Conservation (phyloP, 37 sponge, comb jelly and placozoan genomes). For the Aplysina aerophoba region DNA sequence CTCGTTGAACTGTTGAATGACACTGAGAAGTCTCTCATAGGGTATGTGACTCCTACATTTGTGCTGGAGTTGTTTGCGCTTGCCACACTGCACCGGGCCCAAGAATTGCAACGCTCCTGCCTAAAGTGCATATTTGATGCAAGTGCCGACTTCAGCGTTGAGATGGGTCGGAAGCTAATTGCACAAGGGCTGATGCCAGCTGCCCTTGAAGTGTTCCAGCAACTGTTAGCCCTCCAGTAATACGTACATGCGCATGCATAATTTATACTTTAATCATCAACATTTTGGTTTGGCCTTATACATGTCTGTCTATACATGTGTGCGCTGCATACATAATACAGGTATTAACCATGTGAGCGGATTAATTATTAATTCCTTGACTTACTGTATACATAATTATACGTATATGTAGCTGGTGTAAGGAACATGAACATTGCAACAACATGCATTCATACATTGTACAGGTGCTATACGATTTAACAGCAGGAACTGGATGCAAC, state of each 20-base stretch:
- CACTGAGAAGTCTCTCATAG: not conserved
- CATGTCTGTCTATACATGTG: not conserved
- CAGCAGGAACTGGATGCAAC: too few species aligned
- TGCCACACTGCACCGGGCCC: not conserved
- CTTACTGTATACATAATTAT: too few species aligned
- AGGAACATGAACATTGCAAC: too few species aligned
- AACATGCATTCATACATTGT: too few species aligned
- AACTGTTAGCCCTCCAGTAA: not conserved
- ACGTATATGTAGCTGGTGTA: too few species aligned
- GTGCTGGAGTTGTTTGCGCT: not conserved
- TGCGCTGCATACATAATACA: not conserved
- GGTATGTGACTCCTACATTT: not conserved
- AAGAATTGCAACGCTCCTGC: not conserved
- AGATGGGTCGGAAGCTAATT: not conserved
- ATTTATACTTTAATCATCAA: not conserved
- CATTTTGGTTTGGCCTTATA: not conserved
- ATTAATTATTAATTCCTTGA: too few species aligned
- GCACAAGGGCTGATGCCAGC: not conserved
- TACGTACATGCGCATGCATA: not conserved
- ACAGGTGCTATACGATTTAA: too few species aligned
- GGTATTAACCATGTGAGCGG: too few species aligned
- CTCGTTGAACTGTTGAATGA: not conserved
- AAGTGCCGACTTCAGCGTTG: not conserved
- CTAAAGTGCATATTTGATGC: not conserved
- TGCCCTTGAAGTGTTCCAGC: not conserved